These are phyloP conservation scores for Agrypnia vestita DNA, from an alignment of 1,140 invertebrate genomes.

Conservation along the genomic window DNA sequence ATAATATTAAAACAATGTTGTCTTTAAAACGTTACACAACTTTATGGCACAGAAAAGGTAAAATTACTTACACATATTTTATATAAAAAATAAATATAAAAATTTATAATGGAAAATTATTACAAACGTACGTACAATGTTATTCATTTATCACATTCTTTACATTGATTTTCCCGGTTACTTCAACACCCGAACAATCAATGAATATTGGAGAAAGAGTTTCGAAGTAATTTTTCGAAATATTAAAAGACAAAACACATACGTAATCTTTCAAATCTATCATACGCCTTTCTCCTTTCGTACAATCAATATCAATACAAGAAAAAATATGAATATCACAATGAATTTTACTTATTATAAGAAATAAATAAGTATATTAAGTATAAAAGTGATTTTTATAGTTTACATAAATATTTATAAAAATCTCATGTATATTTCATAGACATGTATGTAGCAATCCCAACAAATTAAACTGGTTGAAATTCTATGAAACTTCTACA, in stretches of 20 bases:
- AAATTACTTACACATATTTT: constrained; percentile 15
- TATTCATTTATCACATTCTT: not conserved
- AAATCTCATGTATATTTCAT: not conserved
- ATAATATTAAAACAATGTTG: constrained; percentile 1
- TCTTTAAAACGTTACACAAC: constrained; percentile 25
- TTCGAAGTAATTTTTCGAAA: constrained; percentile 7
- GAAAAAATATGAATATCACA: constrained; percentile 34
- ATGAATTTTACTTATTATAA: constrained; percentile 35
- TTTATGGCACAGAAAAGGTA: constrained; percentile 40
- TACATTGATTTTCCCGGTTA: not conserved
- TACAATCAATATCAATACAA: constrained; percentile 15
- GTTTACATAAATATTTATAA: constrained; percentile 9
- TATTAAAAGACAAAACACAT: constrained; percentile 9
- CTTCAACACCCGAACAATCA: not conserved
- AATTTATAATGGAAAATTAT: constrained; percentile 30
- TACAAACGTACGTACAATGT: not conserved
- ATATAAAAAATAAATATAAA: constrained; percentile 38
- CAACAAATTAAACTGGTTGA: not conserved
- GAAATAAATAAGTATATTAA: constrained; percentile 30
- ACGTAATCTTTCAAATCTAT: constrained; percentile 20
- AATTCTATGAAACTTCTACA: not conserved
- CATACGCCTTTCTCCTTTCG: constrained; percentile 1
- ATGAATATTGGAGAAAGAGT: not conserved
- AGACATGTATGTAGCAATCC: not conserved
- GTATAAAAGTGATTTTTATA: constrained; percentile 22